phyloP scores from a whole-genome alignment of 1,140 invertebrate genomes.

The Sitobion miscanthi region DNA sequence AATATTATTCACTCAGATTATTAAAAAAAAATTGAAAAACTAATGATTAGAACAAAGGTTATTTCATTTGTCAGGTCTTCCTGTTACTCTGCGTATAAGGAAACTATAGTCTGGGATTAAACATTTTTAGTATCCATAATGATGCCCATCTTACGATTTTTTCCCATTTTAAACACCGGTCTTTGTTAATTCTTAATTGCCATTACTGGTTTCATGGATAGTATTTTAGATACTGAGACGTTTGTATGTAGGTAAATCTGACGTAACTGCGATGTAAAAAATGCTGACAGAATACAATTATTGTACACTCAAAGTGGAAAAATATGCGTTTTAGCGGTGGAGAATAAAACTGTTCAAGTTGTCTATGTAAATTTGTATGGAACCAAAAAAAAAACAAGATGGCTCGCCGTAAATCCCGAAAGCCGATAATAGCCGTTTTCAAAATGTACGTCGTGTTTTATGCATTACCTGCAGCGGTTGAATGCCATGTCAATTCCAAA shows the following conservation, averaged over 20 bases:
- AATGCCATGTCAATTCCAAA: neutral
- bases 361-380: neutral
- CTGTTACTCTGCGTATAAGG: no score
- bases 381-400: neutral
- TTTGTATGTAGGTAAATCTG: neutral
- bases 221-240: neutral
- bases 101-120: neutral
- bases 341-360: neutral
- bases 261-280: neutral
- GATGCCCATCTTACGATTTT: no score
- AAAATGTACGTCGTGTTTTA: neutral
- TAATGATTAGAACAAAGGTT: no score
- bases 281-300: neutral
- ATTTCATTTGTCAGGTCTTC: no score
- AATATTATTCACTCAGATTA: no score
- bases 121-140: neutral
- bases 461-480: neutral
- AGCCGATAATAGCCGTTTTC: neutral
- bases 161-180: no score
- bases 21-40: no score
- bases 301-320: neutral
- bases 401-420: neutral
- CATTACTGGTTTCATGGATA: neutral
- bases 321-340: neutral
- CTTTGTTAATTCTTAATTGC: neutral